Evolutionary conservation across 2,888 invertebrate species (phyloP).

Genomic region (Alloplasta piceator): DNA sequence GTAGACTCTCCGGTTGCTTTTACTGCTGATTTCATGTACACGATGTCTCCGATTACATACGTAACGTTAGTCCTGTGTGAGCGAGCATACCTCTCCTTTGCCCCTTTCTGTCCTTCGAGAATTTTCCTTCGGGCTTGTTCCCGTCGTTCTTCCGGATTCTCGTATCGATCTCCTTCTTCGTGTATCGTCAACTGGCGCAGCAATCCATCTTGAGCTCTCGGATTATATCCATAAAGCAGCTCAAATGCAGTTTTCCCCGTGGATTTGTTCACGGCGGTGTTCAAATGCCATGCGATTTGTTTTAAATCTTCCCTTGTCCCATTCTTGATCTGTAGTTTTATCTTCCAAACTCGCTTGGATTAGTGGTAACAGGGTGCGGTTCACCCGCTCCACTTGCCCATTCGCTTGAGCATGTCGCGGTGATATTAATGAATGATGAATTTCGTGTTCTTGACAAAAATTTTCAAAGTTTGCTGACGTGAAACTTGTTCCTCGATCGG

Average conservation of each 20-base stretch:
- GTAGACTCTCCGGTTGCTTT: conserved; percentile 35
- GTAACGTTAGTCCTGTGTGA: background rate
- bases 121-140: conserved; percentile 27
- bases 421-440: conserved; percentile 8
- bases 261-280: conserved; percentile 53
- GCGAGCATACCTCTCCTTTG: conserved; percentile 33
- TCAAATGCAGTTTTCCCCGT: conserved; percentile 62
- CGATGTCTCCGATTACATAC: conserved; percentile 25
- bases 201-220: background rate
- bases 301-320: conserved; percentile 60
- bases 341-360: conserved; percentile 44
- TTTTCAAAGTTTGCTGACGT: conserved; percentile 37
- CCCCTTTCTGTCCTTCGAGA: background rate
- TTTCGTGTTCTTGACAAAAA: conserved; percentile 36
- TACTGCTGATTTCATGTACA: conserved; percentile 28
- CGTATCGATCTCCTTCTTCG: conserved; percentile 33
- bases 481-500: conserved; percentile 62
- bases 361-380: conserved; percentile 16
- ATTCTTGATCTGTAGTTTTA: conserved; percentile 39
- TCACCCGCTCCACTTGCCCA: conserved; percentile 59
- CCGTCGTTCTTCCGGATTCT: conserved; percentile 42
- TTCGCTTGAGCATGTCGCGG: conserved; percentile 65
- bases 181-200: conserved; percentile 34
- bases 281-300: conserved; percentile 54
- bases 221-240: conserved; percentile 51